These are phyloP conservation scores for Apteryx mantelli DNA, from an alignment of 2,113 vertebrate species.

Conservation along the genomic window DNA sequence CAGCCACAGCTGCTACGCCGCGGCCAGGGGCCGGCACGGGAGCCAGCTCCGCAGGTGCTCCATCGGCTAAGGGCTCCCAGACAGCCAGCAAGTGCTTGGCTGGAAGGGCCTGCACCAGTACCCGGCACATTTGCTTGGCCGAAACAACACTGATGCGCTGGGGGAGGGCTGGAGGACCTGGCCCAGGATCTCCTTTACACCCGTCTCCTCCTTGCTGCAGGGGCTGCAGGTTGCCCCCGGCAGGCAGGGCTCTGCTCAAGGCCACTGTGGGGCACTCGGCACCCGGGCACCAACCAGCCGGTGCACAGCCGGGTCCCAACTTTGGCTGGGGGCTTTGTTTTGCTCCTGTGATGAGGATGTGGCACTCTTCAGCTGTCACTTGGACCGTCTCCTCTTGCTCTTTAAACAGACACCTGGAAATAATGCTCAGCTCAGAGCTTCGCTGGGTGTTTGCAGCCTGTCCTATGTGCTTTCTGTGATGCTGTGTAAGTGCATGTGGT, in stretches of 20 bases:
- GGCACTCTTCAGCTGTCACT: background rate
- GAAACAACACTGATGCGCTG: background rate
- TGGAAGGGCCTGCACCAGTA: background rate
- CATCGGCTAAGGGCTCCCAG: background rate
- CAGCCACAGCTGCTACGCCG: background rate
- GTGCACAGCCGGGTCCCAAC: background rate
- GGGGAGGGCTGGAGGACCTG: background rate
- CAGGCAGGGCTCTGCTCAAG: fast-evolving
- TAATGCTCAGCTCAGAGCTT: background rate
- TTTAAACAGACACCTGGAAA: background rate
- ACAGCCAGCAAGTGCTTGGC: background rate
- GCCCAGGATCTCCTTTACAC: background rate
- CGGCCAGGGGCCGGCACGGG: background rate
- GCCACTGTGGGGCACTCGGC: background rate
- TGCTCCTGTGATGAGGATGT: background rate
- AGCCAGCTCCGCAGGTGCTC: conserved; percentile 17
- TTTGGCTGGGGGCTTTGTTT: background rate
- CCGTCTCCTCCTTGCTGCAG: background rate
- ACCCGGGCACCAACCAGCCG: background rate
- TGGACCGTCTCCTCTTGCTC: background rate
- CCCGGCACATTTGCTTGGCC: background rate
- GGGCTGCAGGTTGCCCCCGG: fast-evolving
- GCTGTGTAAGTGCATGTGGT: too few species aligned
- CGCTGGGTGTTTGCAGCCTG: background rate
- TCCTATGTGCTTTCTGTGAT: background rate